Base-by-base conservation (phyloP, 2,113 vertebrate genomes). In the Nansenia antarctica region DNA sequence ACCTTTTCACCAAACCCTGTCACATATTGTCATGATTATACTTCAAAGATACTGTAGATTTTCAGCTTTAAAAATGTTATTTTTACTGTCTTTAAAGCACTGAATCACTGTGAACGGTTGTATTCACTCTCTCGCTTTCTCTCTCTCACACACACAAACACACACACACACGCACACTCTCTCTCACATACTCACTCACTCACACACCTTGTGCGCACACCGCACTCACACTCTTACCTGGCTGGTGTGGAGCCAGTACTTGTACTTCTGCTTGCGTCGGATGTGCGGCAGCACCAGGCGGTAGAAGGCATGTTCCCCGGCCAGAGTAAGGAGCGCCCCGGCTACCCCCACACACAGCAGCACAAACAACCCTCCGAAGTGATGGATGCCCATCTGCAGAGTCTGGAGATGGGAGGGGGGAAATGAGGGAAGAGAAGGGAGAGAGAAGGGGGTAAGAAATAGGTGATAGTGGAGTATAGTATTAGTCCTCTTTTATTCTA, bases 171-270 rank as follows among this genome's bases (percentile, higher is more conserved):
- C 35, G 9, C 35, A 63, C 39, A 11, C 27, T 15, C n/a, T 9
- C 49, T 47, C 26, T 31, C 11, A 14, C n/a, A n/a, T n/a, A n/a
- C 45, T 26, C 20, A 55, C 24, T 12, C 8, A 54, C 24, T 22
- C 24, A 26, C 22, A 9, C n/a, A n/a, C 12, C n/a, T n/a, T n/a
- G n/a, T n/a, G n/a, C n/a, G n/a, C n/a, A n/a, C n/a, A n/a, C n/a
- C n/a, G n/a, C 24, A 11, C 24, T 55, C 22, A 9, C 22, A 9
- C 12, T 24, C 76, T 79, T 79, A 96, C 96, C 95, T 97, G 96
- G 64, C 95, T 96, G 0, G 95, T 96, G 81, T 97, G 96, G 45
- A 98, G 91, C 95, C 96, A 98, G 76, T 96, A 96, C 72, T 94
- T 95, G 72, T 95, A 92, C 54, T 89, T 93, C 79, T 93, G 91